Base-by-base conservation (phyloP, 2,888 invertebrate species). In the Vesta saturnalis region DNA sequence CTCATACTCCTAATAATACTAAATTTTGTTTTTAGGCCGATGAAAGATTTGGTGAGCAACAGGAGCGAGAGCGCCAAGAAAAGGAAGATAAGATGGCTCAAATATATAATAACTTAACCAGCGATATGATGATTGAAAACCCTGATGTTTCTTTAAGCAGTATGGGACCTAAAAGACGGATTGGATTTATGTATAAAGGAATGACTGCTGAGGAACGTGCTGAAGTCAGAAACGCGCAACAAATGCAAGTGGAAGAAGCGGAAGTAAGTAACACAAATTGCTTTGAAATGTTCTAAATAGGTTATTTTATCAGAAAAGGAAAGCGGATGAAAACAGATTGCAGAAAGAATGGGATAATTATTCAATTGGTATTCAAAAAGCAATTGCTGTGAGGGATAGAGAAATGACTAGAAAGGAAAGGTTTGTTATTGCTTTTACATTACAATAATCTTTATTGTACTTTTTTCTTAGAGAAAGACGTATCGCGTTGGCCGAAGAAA, bases 101-200 rank as follows among this genome's bases (percentile, higher is more conserved):
- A 82, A 92, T 94, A 79, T 93, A 91, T 83, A 94, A 94, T 82
- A 89, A 90, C 77, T 85, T 94, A 70, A 92, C 92, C 0, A 93
- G 94, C 10, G 94, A 94, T 79, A 89, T 97, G 86, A 87, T 97
- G 75, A 94, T 93, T 0, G 97, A 97, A 84, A 95, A 95, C 80
- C 93, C 92, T 0, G 92, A 94, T 70, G 91, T 91, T 0, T 91
- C 94, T 0, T 87, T 89, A 76, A 95, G 95, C 77, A 90, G 90
- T 14, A 87, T 92, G 22, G 94, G 95, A 15, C 90, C 92, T 3
- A 88, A 90, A 75, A 88, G 90, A 75, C 90, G 91, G 75, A 89
- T 92, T 58, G 89, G 90, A 0, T 89, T 87, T 74, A 88, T 90
- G 84, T 94, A 92, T 84, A 94, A 94, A 84, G 96, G 96, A 57